These are phyloP conservation scores for Ciconia nigra DNA, from an alignment of 2,797 vertebrate species.

Conservation along the genomic window DNA sequence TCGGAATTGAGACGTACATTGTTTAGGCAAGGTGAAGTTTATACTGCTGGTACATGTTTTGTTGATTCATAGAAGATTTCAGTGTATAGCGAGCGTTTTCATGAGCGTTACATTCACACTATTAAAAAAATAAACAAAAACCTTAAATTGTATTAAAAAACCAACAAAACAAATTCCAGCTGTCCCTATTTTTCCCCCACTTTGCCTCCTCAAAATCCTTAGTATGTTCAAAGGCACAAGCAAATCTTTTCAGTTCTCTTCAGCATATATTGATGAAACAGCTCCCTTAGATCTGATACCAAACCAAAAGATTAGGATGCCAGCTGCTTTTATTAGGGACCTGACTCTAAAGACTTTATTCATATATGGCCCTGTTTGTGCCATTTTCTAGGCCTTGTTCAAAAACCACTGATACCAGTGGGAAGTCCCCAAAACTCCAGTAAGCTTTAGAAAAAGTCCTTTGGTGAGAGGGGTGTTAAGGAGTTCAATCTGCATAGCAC, in stretches of 20 bases:
- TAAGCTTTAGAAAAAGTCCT: neutral
- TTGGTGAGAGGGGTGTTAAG: neutral
- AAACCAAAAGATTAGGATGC: neutral
- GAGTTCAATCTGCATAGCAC: neutral
- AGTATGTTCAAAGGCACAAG: constrained; percentile 10
- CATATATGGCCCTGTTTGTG: neutral
- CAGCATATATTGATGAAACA: constrained; percentile 32
- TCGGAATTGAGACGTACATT: constrained; percentile 66
- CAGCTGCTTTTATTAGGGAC: constrained; percentile 40
- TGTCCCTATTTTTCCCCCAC: constrained; percentile 20
- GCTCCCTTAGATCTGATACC: constrained; percentile 36
- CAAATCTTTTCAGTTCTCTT: constrained; percentile 34
- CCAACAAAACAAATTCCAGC: constrained; percentile 45
- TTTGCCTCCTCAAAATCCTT: neutral
- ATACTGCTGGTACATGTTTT: constrained; percentile 61
- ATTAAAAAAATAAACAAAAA: constrained; percentile 53
- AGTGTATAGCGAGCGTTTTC: neutral
- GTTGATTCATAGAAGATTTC: constrained; percentile 54
- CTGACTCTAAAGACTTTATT: constrained; percentile 3
- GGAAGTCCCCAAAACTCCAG: neutral
- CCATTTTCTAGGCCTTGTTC: neutral
- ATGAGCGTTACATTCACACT: constrained; percentile 20
- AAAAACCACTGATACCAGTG: neutral
- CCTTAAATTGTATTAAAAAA: constrained; percentile 34
- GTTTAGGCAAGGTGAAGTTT: constrained; percentile 69